Percentiles rank a stretch among this genome's conserved stretches.
phyloP scores from a whole-genome alignment of 2,113 vertebrate genomes.

The Pachycephala philippinensis region DNA sequence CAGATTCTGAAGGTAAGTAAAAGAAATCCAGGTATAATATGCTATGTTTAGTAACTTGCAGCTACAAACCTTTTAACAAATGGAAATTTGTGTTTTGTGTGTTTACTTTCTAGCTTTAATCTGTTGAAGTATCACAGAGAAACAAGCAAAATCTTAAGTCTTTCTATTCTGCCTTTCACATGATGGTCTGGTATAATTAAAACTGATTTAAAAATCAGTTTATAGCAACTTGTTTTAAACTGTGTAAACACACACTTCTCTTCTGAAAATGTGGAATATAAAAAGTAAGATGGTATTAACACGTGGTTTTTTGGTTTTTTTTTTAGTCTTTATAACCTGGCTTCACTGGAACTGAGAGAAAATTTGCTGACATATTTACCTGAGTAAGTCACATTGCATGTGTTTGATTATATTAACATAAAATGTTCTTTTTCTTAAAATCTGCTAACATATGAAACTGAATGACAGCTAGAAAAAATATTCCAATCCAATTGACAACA shows the following conservation, averaged over 20 bases:
- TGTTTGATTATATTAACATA: background rate
- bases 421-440: background rate
- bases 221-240: background rate
- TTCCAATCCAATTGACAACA: background rate
- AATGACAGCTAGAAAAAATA: background rate
- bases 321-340: constrained; percentile 91
- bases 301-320: background rate
- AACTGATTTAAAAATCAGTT: background rate
- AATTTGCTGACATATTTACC: constrained; percentile 95
- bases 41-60: background rate
- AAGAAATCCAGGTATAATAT: background rate
- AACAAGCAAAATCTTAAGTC: background rate
- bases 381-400: constrained; percentile 82
- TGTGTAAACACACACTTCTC: background rate
- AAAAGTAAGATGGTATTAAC: background rate
- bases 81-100: background rate
- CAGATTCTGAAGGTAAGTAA: background rate
- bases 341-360: constrained; percentile 95
- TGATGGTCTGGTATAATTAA: background rate
- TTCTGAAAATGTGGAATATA: background rate
- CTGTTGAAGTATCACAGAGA: background rate
- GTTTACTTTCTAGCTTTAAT: background rate
- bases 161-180: background rate
- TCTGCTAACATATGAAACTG: background rate
- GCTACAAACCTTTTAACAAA: background rate